These are phyloP conservation scores for Panulirus ornatus DNA, from an alignment of 1,140 invertebrate species.

Conservation along the genomic window DNA sequence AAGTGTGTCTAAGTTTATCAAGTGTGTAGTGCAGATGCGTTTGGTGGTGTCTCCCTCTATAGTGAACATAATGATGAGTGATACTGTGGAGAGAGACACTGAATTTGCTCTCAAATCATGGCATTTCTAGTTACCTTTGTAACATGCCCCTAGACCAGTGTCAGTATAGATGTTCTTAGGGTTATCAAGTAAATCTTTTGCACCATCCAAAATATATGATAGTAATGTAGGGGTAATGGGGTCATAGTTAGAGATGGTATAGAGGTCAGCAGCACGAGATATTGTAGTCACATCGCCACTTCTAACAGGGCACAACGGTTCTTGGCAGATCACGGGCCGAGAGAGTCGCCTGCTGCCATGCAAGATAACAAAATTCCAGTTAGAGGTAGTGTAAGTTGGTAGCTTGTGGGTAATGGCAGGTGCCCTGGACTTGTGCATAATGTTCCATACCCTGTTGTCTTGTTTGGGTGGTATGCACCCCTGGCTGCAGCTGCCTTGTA, in stretches of 20 bases:
- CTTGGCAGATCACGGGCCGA: conserved; percentile 73
- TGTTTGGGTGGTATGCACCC: conserved; percentile 29
- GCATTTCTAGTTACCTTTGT: too few species aligned
- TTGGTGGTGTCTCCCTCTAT: too few species aligned
- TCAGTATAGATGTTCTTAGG: too few species aligned
- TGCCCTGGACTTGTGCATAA: conserved; percentile 49
- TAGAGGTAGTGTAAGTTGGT: conserved; percentile 71
- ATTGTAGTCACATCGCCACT: conserved; percentile 62
- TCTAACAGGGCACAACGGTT: conserved; percentile 74
- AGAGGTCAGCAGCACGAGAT: conserved; percentile 30
- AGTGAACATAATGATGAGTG: too few species aligned
- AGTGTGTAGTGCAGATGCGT: too few species aligned
- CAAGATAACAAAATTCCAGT: conserved; percentile 66
- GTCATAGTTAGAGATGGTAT: neutral
- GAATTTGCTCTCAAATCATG: too few species aligned
- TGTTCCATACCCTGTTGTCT: conserved; percentile 48
- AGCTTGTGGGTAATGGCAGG: conserved; percentile 49
- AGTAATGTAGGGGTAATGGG: neutral
- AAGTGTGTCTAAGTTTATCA: too few species aligned
- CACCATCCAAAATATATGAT: neutral
- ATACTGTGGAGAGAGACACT: too few species aligned
- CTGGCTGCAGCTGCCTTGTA: conserved; percentile 24
- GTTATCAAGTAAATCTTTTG: too few species aligned
- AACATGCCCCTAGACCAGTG: too few species aligned
- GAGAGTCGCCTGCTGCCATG: conserved; percentile 71